Conservation (phyloP, 2,888 invertebrate genomes). For the Pantelozetes paolii region DNA sequence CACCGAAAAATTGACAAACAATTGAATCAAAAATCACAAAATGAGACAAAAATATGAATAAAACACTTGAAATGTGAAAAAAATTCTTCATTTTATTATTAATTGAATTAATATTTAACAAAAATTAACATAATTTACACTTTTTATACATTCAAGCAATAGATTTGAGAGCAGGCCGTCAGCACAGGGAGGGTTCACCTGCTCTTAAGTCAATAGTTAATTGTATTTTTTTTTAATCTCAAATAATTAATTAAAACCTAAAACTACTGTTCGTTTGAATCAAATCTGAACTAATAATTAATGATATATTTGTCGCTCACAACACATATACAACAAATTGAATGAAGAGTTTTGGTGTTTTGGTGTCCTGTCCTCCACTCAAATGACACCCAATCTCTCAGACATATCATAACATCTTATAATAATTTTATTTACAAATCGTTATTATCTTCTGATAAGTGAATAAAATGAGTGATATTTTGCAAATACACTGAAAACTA, state of each 20-base stretch:
- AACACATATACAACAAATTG: conserved; percentile 19
- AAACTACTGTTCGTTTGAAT: background rate
- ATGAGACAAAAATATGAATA: background rate
- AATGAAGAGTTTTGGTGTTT: background rate
- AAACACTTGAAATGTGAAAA: background rate
- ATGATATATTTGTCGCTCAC: background rate
- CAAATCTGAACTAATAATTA: background rate
- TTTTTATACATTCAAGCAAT: conserved; percentile 28
- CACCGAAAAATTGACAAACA: background rate
- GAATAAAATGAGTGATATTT: conserved; percentile 2
- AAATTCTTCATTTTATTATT: conserved; percentile 9
- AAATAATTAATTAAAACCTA: background rate
- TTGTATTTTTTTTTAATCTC: background rate
- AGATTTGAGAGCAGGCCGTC: background rate
- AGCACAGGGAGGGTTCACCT: background rate
- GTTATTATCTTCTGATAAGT: background rate
- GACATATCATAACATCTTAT: conserved; percentile 1
- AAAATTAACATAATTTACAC: conserved; percentile 39
- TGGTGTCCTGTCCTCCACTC: background rate
- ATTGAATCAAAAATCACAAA: no score
- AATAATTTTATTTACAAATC: background rate
- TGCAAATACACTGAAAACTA: background rate
- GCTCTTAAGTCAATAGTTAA: conserved; percentile 26
- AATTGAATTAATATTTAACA: conserved; percentile 19
- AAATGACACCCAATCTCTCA: background rate